Conservation (phyloP, 2,797 vertebrate species). For the Rhynchotus rufescens region DNA sequence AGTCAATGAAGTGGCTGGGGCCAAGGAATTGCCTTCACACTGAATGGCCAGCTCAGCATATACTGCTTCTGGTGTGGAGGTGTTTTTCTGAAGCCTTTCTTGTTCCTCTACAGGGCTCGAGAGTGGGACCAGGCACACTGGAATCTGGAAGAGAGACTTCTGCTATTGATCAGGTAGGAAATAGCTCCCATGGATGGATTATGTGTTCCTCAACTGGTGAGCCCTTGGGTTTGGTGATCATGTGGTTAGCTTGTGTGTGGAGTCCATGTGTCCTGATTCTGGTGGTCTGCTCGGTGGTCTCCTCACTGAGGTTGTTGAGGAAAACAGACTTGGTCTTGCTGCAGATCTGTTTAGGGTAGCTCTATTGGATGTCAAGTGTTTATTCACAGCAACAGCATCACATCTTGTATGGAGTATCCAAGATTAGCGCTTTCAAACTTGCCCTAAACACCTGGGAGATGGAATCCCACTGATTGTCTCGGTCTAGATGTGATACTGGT, state of each 20-base stretch:
- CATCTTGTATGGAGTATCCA: background rate
- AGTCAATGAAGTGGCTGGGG: background rate
- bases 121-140: accelerated
- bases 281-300: background rate
- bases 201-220: background rate
- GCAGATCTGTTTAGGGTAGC: background rate
- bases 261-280: background rate
- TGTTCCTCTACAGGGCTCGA: background rate
- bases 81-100: background rate
- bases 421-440: background rate
- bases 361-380: background rate
- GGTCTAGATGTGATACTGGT: background rate
- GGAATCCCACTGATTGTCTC: background rate
- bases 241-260: background rate
- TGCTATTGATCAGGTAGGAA: background rate
- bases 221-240: background rate
- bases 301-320: accelerated
- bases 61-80: background rate
- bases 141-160: background rate
- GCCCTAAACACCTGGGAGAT: background rate
- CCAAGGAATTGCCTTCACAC: background rate
- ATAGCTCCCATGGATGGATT: background rate
- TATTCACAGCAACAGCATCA: background rate
- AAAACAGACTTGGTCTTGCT: background rate
- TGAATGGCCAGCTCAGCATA: background rate